Evolutionary conservation across 2,113 vertebrate species (phyloP).

Genomic region (Prionailurus bengalensis): DNA sequence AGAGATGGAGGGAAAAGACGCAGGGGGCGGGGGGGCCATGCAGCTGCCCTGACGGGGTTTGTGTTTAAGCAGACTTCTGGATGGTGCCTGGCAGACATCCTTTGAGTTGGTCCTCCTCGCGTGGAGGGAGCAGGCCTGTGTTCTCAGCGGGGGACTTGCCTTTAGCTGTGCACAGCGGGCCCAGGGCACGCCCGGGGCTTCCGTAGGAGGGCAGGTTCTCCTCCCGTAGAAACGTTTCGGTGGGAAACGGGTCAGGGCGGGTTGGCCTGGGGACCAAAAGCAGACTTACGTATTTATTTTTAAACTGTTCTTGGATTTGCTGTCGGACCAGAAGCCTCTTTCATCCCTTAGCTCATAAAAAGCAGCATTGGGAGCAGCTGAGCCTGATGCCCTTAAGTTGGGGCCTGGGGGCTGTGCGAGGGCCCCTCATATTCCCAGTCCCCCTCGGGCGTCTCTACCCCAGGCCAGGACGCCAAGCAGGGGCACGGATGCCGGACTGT

Average conservation of each 20-base stretch:
- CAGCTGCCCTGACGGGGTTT: not conserved
- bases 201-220: not conserved
- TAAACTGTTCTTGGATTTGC: not conserved
- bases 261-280: not conserved
- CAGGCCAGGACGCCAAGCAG: not conserved
- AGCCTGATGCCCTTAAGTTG: not conserved
- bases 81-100: not conserved
- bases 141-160: not conserved
- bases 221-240: not conserved
- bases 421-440: not conserved
- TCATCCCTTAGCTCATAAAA: not conserved
- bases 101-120: rapidly evolving
- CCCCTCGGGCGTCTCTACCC: not conserved
- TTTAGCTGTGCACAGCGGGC: not conserved
- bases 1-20: not conserved
- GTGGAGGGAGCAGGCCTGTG: too few relatives aligned
- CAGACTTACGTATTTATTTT: not conserved
- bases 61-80: not conserved
- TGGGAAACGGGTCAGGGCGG: not conserved
- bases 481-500: not conserved
- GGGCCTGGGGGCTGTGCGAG: not conserved
- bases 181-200: not conserved
- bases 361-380: not conserved
- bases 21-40: not conserved
- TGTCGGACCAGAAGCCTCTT: not conserved